A percentile compares a stretch with the other conserved stretches of the same genome.
These are phyloP conservation scores for Tachina lurida DNA, from an alignment of 2,888 invertebrate species.

Conservation along the genomic window DNA sequence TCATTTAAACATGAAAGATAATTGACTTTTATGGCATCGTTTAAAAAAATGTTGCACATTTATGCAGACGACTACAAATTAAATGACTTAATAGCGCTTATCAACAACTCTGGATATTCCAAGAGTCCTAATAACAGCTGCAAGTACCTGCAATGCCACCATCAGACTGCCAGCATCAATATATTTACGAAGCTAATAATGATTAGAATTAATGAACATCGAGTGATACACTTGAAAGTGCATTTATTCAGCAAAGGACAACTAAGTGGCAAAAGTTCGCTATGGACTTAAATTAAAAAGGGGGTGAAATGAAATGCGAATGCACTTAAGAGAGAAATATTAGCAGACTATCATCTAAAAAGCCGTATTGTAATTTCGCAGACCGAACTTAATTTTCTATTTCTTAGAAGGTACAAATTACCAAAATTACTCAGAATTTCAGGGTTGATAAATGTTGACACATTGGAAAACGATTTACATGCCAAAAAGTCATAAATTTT, in stretches of 20 bases:
- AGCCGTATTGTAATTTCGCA: not conserved
- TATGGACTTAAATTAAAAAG: not conserved
- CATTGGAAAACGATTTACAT: too few relatives aligned
- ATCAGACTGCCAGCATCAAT: slow-evolving; percentile 9
- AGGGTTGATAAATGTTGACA: too few relatives aligned
- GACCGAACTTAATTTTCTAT: too few relatives aligned
- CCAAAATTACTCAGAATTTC: too few relatives aligned
- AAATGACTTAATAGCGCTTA: slow-evolving; percentile 60
- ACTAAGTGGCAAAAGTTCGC: not conserved
- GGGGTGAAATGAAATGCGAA: not conserved
- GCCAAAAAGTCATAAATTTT: too few relatives aligned
- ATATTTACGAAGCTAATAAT: slow-evolving; percentile 29
- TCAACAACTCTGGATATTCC: slow-evolving; percentile 16
- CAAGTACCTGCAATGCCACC: not conserved
- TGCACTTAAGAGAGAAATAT: not conserved
- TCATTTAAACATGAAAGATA: slow-evolving; percentile 46
- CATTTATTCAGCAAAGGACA: slow-evolving; percentile 4
- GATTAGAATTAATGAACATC: slow-evolving; percentile 47
- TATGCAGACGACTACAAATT: slow-evolving; percentile 31
- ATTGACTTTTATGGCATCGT: slow-evolving; percentile 67
- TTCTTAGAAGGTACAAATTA: too few relatives aligned
- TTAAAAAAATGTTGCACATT: slow-evolving; percentile 37
- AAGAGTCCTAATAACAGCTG: not conserved
- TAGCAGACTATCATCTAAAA: not conserved
- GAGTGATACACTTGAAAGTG: slow-evolving; percentile 28